A percentile compares a stretch with the other conserved stretches of the same genome.
phyloP scores from a whole-genome alignment of 2,113 vertebrate species.

The Ictalurus furcatus region DNA sequence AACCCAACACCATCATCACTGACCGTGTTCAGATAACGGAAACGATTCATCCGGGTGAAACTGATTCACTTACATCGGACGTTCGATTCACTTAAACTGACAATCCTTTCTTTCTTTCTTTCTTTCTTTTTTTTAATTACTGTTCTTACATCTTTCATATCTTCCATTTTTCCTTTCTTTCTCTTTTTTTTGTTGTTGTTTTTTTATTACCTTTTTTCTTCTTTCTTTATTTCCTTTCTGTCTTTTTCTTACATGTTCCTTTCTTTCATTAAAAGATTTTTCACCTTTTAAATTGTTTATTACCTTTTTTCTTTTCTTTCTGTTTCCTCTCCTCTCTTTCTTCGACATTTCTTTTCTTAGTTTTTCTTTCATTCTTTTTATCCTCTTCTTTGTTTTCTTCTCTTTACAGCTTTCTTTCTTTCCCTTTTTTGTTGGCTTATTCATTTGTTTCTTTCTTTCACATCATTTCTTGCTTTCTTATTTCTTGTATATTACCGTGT shows the following conservation, averaged over 20 bases:
- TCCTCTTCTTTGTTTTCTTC: too few relatives aligned
- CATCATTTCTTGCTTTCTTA: too few relatives aligned
- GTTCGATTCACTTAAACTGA: too few relatives aligned
- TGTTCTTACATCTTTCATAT: background rate
- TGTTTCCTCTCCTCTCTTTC: background rate
- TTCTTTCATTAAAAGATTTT: background rate
- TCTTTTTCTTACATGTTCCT: background rate
- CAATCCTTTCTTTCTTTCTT: too few relatives aligned
- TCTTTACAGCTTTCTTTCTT: background rate
- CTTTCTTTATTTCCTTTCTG: background rate
- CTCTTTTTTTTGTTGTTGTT: background rate
- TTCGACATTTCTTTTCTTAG: background rate
- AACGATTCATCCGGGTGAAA: too few relatives aligned
- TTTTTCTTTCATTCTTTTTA: background rate
- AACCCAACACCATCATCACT: too few relatives aligned
- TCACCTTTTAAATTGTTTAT: background rate
- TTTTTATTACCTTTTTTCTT: background rate
- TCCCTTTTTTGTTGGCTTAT: background rate
- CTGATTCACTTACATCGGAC: too few relatives aligned
- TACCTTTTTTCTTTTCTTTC: background rate
- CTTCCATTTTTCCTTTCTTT: background rate
- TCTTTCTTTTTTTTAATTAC: background rate
- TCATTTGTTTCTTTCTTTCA: background rate
- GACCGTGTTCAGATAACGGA: too few relatives aligned
- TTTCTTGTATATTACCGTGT: background rate